phyloP scores from a whole-genome alignment of 2,113 vertebrate species.

The Crotalus horridus region DNA sequence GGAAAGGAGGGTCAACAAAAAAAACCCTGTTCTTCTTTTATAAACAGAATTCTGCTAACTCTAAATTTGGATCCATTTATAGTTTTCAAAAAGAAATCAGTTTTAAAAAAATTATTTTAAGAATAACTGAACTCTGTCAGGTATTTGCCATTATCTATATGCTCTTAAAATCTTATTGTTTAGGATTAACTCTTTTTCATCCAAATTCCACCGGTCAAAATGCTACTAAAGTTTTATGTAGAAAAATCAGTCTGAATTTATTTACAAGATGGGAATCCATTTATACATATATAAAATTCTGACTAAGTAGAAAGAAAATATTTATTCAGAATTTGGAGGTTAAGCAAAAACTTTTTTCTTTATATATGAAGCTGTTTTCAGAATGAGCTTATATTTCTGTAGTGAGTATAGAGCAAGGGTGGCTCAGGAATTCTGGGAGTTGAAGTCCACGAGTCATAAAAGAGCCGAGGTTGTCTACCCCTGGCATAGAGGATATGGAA shows the following conservation, averaged over 20 bases:
- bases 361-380: background rate
- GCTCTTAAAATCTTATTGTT: background rate
- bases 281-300: background rate
- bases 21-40: background rate
- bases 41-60: background rate
- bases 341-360: background rate
- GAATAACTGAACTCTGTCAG: background rate
- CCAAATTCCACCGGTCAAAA: conserved; percentile 33
- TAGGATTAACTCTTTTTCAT: conserved; percentile 16
- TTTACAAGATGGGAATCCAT: background rate
- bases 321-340: background rate
- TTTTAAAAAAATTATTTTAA: background rate
- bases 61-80: background rate
- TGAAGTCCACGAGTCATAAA: no score
- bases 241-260: conserved; percentile 12
- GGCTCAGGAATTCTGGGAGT: no score
- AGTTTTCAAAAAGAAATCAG: background rate
- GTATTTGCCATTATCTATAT: background rate
- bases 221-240: conserved; percentile 22
- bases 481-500: no score
- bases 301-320: background rate
- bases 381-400: no score
- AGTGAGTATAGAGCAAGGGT: no score
- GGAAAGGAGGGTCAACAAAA: background rate
- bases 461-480: no score